Conservation (phyloP, 2,797 vertebrate species). For the Cottoperca gobio region DNA sequence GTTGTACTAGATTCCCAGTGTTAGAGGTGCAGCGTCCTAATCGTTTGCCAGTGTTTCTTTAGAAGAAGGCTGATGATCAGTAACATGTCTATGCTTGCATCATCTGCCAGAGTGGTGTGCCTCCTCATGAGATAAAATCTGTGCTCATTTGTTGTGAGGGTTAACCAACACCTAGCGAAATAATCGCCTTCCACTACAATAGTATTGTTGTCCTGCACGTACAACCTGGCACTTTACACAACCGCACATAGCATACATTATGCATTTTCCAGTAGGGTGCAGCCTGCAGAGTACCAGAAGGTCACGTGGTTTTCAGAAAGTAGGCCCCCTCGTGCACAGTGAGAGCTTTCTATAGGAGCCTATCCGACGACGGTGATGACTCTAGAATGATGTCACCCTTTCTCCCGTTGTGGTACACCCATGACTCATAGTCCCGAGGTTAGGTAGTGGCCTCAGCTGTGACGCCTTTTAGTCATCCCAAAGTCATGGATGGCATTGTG, state of each 20-base stretch:
- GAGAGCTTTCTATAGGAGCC: constrained; percentile 74
- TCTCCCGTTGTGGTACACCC: constrained; percentile 66
- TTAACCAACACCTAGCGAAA: background rate
- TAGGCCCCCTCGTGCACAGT: constrained; percentile 69
- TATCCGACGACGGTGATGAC: constrained; percentile 66
- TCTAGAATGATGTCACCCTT: constrained; percentile 85
- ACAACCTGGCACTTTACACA: constrained; percentile 46
- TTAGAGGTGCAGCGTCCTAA: constrained; percentile 4
- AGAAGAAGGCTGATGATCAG: constrained; percentile 4
- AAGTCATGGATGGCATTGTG: constrained; percentile 21
- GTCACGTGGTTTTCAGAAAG: constrained; percentile 81
- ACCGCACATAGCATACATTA: constrained; percentile 60
- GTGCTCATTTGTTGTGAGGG: background rate
- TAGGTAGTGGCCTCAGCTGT: constrained; percentile 69
- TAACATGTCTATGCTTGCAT: constrained; percentile 58
- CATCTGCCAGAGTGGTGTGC: constrained; percentile 19
- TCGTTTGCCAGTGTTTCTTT: background rate
- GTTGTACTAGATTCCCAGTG: background rate
- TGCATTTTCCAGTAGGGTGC: constrained; percentile 73
- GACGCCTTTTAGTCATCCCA: constrained; percentile 66
- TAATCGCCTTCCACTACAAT: constrained; percentile 8
- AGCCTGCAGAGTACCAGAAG: constrained; percentile 75
- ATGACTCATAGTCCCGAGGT: constrained; percentile 87
- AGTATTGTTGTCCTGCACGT: constrained; percentile 31
- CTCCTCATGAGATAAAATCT: constrained; percentile 21